A percentile compares a stretch with the other conserved stretches of the same genome.
Conservation (phyloP, 2,797 vertebrate species). For the Acanthopagrus latus region DNA sequence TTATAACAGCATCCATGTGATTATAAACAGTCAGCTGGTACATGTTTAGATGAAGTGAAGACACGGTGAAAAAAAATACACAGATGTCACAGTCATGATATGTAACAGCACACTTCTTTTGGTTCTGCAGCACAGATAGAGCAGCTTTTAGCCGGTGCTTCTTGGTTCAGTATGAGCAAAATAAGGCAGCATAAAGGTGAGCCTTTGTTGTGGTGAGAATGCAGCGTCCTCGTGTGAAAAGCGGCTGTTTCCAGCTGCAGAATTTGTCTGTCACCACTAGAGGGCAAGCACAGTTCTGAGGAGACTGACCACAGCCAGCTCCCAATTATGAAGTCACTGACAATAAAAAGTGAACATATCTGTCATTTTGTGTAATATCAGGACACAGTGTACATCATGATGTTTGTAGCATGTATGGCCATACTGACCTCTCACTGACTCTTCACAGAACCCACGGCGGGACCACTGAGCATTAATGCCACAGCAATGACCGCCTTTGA, state of each 20-base stretch:
- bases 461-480: constrained; percentile 89
- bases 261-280: constrained; percentile 31
- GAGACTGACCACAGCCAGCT: background rate
- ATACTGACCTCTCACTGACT: background rate
- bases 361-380: background rate
- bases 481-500: constrained; percentile 91
- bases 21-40: no score
- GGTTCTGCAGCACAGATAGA: no score
- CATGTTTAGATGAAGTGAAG: no score
- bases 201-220: no score
- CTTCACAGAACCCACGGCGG: constrained; percentile 89
- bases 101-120: no score
- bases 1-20: no score
- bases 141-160: no score
- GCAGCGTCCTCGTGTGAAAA: no score
- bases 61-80: no score
- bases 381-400: background rate
- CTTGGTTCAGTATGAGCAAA: no score
- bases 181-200: no score
- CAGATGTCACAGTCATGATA: no score
- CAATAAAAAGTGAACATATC: background rate
- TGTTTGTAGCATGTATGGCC: background rate
- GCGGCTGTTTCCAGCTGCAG: background rate
- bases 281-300: constrained; percentile 14
- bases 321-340: background rate